phyloP scores from a whole-genome alignment of 2,797 vertebrate species.

The Furcifer pardalis region DNA sequence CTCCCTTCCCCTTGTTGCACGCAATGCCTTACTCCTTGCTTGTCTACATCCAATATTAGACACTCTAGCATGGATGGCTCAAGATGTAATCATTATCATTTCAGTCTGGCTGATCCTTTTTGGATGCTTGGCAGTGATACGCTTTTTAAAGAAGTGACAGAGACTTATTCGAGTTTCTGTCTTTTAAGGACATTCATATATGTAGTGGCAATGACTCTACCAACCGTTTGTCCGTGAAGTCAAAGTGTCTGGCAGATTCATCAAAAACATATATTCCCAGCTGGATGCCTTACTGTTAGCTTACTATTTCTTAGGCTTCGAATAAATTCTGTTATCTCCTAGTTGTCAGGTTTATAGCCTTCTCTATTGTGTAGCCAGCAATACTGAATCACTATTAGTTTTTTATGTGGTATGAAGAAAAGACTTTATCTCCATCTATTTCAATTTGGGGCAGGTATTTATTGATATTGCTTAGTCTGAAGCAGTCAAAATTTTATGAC shows the following conservation, averaged over 20 bases:
- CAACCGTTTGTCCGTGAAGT: neutral
- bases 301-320: neutral
- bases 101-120: neutral
- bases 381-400: neutral
- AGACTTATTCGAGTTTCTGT: neutral
- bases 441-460: neutral
- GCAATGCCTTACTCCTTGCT: neutral
- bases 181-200: neutral
- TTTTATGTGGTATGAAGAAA: neutral
- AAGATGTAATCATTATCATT: neutral
- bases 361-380: constrained; percentile 2
- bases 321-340: constrained; percentile 3
- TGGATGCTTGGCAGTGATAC: neutral
- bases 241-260: neutral
- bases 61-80: neutral
- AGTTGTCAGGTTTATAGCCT: constrained; percentile 15
- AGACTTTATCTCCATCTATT: neutral
- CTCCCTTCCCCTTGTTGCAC: neutral
- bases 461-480: neutral
- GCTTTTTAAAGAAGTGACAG: neutral
- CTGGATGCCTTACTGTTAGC: neutral
- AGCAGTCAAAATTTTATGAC: neutral
- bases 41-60: neutral
- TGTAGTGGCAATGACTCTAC: neutral
- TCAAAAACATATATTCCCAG: neutral